These are phyloP conservation scores for Phenganax marumi DNA, from an alignment of 92 coral and sea anemone genomes.

Conservation along the genomic window DNA sequence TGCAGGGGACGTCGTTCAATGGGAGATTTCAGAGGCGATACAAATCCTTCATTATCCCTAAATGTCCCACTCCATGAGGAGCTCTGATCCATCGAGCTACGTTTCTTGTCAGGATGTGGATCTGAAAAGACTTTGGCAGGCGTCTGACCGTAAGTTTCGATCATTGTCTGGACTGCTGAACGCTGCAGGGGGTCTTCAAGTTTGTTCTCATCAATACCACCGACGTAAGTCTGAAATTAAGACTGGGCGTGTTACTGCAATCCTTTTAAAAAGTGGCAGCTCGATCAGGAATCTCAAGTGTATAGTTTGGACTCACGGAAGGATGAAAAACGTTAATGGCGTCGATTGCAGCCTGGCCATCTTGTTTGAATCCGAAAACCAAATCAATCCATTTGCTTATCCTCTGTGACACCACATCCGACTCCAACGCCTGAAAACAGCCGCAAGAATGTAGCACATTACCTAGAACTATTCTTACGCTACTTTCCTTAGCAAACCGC, in stretches of 20 bases:
- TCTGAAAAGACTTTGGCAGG: conserved; percentile 75
- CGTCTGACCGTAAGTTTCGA: conserved; percentile 95
- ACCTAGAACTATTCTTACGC: not conserved
- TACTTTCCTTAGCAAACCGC: no score
- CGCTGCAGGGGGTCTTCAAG: conserved; percentile 84
- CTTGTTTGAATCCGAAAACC: conserved; percentile 92
- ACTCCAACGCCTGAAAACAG: conserved; percentile 69
- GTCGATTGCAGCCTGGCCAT: conserved; percentile 86
- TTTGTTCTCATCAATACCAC: conserved; percentile 79
- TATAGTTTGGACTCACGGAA: conserved; percentile 64
- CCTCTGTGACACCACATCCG: conserved; percentile 75
- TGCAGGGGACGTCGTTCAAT: not conserved
- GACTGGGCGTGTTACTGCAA: no score
- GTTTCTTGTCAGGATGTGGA: conserved; percentile 76
- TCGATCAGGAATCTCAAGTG: not conserved
- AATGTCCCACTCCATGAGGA: conserved; percentile 27
- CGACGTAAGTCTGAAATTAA: conserved; percentile 26
- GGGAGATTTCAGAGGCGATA: not conserved
- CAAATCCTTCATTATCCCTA: not conserved
- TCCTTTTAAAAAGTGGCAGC: not conserved
- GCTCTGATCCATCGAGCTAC: conserved; percentile 40
- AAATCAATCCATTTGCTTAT: conserved; percentile 91
- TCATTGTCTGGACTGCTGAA: conserved; percentile 94
- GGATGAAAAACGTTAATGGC: conserved; percentile 98
- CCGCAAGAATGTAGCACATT: not conserved